Evolutionary conservation across 1,140 invertebrate genomes (phyloP), one percentile per base, ranked within the genome.

Genomic region (Drosophila kikkawai): DNA sequence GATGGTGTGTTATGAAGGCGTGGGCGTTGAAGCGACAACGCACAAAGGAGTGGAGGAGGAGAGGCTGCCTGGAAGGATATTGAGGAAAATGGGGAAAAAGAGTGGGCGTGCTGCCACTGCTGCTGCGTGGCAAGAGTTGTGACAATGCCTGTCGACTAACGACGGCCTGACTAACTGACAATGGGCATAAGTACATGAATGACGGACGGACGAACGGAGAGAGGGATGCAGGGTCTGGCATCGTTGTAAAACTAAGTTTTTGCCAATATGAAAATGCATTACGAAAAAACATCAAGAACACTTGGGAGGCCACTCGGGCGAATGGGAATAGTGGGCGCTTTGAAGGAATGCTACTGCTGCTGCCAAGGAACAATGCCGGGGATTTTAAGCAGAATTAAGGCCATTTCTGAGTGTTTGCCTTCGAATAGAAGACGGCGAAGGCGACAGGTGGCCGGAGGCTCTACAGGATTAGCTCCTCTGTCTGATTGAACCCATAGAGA

Each of bases 241-340:
- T 85, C 73, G 82, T 81, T 85, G 82, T 69, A 81, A 74, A 78
- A 75, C 68, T 64, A 85, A 86, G 79, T 87, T 88, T 84, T 87
- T 81, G 64, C 66, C 84, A 79, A 87, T 87, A 84, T 87, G 68
- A 87, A 84, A 87, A 87, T 88, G 84, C 84, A 87, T 87, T 87
- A 76, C 68, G 61, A 61, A 59, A 60, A 59, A 63, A 66, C 51
- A 55, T 36, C 51, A 74, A 51, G 44, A 82, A 70, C 53, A 79
- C 22, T 55, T 55, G 34, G 12, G 39, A 44, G 57, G 70, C 56
- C 59, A 80, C 74, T 73, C 32, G 41, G 48, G 57, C 41, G 22
- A 53, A 36, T 42, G n/a, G 57, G 69, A 41, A 50, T 50, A n/a
- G 9, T 51, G 48, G 15, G 15, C 26, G 29, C 29, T 17, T 17